A percentile compares a stretch with the other conserved stretches of the same genome.
phyloP scores from a whole-genome alignment of 2,113 vertebrate genomes.

The Anser cygnoides region DNA sequence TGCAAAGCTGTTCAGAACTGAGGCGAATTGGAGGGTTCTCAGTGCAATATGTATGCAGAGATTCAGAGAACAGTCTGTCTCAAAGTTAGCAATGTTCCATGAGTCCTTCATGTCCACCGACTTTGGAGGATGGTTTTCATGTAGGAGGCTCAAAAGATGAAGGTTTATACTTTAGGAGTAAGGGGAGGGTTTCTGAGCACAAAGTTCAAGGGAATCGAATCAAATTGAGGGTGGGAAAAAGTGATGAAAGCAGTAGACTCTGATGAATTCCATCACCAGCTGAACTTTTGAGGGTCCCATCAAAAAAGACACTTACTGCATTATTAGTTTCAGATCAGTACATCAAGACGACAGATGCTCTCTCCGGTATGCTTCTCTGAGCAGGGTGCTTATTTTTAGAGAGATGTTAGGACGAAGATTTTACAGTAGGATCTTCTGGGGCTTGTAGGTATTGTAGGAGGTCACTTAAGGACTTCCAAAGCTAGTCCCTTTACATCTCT shows the following conservation, averaged over 20 bases:
- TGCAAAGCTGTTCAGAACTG: not conserved
- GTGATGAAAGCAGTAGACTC: not conserved
- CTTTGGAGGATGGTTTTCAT: not conserved
- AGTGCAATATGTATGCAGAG: rapidly evolving
- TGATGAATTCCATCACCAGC: not conserved
- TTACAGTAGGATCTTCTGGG: not conserved
- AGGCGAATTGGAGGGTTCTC: not conserved
- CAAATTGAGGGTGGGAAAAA: not conserved
- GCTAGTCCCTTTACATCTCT: not conserved
- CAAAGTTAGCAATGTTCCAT: not conserved
- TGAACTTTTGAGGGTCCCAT: not conserved
- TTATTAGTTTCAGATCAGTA: not conserved
- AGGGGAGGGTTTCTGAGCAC: not conserved
- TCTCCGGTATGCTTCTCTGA: not conserved
- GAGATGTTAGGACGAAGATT: not conserved
- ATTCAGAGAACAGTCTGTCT: not conserved
- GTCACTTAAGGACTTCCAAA: not conserved
- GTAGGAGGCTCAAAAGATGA: not conserved
- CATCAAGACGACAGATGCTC: not conserved
- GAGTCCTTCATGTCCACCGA: not conserved
- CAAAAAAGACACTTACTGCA: not conserved
- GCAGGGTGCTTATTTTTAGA: not conserved
- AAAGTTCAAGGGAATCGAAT: not conserved
- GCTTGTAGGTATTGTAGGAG: not conserved
- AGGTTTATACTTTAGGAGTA: not conserved